Percentiles rank a stretch among this genome's conserved stretches.
Conservation (phyloP, 2,888 invertebrate species). For the Loripinus fragilis region DNA sequence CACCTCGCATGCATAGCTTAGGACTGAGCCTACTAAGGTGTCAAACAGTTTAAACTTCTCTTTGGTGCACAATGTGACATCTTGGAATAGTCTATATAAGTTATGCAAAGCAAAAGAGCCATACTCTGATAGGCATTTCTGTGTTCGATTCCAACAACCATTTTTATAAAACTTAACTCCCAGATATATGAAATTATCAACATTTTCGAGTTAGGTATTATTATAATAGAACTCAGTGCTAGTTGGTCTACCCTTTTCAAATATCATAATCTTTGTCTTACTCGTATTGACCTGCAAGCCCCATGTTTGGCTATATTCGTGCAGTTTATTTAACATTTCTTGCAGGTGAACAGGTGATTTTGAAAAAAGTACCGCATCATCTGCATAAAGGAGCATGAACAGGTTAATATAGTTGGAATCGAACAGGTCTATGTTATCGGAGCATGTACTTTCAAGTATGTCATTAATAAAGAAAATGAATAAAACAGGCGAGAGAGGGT, state of each 20-base stretch:
- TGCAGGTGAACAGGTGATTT: neutral
- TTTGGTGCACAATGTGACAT: neutral
- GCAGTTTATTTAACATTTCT: neutral
- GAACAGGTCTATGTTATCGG: neutral
- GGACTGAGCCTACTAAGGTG: neutral
- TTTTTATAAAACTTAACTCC: neutral
- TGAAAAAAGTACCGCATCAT: neutral
- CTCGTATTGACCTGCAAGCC: neutral
- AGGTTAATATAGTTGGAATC: neutral
- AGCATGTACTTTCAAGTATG: neutral
- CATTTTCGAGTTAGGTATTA: slow-evolving; percentile 7
- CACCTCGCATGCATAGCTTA: neutral
- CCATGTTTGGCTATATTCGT: neutral
- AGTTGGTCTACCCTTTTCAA: neutral
- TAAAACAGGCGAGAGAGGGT: neutral
- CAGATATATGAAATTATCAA: slow-evolving; percentile 16
- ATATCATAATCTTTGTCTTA: too few relatives aligned
- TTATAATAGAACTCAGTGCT: neutral
- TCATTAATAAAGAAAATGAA: slow-evolving; percentile 11
- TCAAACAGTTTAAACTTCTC: neutral
- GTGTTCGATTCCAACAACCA: neutral
- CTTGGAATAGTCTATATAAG: neutral
- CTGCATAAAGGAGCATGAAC: slow-evolving; percentile 3
- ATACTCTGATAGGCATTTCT: neutral
- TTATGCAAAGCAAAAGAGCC: neutral